phyloP scores from a whole-genome alignment of 1,140 invertebrate species.

The Penaeus chinensis region DNA sequence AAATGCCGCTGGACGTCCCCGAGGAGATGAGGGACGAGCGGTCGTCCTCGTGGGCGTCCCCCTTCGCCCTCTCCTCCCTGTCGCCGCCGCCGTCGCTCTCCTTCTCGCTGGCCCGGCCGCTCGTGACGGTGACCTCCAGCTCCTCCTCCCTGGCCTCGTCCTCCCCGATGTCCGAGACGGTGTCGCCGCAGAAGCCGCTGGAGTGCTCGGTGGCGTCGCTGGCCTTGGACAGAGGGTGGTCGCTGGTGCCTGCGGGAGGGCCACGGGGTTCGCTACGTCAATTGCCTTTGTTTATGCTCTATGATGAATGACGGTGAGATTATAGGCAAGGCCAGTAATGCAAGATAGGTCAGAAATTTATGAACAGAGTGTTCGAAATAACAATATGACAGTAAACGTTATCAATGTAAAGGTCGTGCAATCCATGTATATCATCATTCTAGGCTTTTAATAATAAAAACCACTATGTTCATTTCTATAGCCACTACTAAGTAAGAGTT shows the following conservation, averaged over 20 bases:
- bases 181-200: constrained; percentile 49
- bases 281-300: too few relatives aligned
- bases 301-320: too few relatives aligned
- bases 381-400: too few relatives aligned
- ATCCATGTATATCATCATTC: too few relatives aligned
- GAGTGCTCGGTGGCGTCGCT: constrained; percentile 42
- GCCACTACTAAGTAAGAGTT: too few relatives aligned
- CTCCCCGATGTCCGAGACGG: constrained; percentile 40
- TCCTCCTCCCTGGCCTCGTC: constrained; percentile 31
- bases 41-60: constrained; percentile 41
- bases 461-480: too few relatives aligned
- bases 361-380: too few relatives aligned
- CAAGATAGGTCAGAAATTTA: too few relatives aligned
- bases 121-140: neutral
- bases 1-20: constrained; percentile 42
- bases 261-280: too few relatives aligned
- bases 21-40: constrained; percentile 41
- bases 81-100: neutral
- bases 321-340: too few relatives aligned
- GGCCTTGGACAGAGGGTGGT: constrained; percentile 46
- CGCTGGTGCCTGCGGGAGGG: constrained; percentile 31
- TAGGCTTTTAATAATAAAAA: too few relatives aligned
- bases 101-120: neutral
- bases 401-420: too few relatives aligned
- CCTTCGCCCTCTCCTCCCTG: neutral